A percentile compares a stretch with the other conserved stretches of the same genome.
Conservation (phyloP, 2,797 vertebrate genomes). For the Threskiornis aethiopicus region DNA sequence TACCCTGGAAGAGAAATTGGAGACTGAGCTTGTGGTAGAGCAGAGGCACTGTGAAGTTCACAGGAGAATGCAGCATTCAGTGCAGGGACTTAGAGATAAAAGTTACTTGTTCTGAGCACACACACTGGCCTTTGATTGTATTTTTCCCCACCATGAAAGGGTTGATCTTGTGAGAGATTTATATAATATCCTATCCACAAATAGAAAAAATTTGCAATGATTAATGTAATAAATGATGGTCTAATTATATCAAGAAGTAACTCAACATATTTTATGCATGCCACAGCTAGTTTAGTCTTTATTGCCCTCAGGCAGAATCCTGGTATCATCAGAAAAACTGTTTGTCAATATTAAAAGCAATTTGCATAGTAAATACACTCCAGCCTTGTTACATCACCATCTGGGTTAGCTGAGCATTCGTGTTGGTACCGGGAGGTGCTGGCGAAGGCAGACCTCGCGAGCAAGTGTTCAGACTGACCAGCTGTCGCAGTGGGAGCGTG, state of each 20-base stretch:
- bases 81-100: neutral
- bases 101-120: neutral
- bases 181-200: neutral
- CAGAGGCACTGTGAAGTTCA: neutral
- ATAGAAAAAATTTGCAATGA: conserved; percentile 18
- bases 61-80: neutral
- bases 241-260: conserved; percentile 43
- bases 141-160: neutral
- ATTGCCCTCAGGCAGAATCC: conserved; percentile 56
- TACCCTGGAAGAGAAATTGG: neutral
- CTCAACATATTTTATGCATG: neutral
- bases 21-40: neutral
- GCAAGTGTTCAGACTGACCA: neutral
- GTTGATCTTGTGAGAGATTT: neutral
- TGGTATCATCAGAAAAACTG: conserved; percentile 56
- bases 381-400: conserved; percentile 30
- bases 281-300: conserved; percentile 51
- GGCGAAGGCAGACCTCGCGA: neutral
- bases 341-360: conserved; percentile 68
- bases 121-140: neutral
- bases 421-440: conserved; percentile 3
- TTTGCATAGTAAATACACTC: conserved; percentile 52
- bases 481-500: neutral
- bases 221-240: conserved; percentile 28
- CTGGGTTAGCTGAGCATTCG: neutral